Evolutionary conservation across 64 coral and sea anemone species (phyloP).

Genomic region (Montipora cactus): DNA sequence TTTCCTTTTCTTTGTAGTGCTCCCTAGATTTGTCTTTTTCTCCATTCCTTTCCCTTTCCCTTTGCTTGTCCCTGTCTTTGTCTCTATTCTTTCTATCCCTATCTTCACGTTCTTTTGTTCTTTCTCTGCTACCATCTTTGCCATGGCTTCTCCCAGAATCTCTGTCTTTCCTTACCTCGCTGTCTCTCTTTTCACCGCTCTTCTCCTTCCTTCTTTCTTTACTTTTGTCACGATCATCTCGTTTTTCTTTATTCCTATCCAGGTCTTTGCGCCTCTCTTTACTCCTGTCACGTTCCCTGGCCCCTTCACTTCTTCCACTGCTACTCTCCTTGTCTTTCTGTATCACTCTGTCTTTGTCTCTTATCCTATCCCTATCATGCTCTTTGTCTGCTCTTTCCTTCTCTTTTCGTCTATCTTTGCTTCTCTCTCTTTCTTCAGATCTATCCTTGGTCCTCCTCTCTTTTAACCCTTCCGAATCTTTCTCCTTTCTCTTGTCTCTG

Average conservation of each 20-base stretch:
- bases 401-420: background rate
- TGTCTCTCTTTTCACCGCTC: constrained; percentile 32
- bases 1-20: constrained; percentile 22
- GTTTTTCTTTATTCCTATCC: background rate
- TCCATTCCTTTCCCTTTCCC: background rate
- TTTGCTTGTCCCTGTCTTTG: background rate
- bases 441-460: background rate
- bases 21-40: background rate
- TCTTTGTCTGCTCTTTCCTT: background rate
- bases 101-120: background rate
- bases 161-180: constrained; percentile 54
- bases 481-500: background rate
- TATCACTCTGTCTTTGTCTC: background rate
- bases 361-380: background rate
- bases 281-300: background rate
- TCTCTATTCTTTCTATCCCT: constrained; percentile 12
- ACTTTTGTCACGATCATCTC: constrained; percentile 14
- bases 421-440: background rate
- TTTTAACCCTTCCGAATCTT: constrained; percentile 19
- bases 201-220: constrained; percentile 10
- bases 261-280: background rate
- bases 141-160: constrained; percentile 32
- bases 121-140: constrained; percentile 37
- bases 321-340: background rate
- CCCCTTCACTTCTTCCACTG: background rate